A percentile compares a stretch with the other conserved stretches of the same genome.
phyloP scores from a whole-genome alignment of 2,113 vertebrate species.

The Oenanthe oenanthe region DNA sequence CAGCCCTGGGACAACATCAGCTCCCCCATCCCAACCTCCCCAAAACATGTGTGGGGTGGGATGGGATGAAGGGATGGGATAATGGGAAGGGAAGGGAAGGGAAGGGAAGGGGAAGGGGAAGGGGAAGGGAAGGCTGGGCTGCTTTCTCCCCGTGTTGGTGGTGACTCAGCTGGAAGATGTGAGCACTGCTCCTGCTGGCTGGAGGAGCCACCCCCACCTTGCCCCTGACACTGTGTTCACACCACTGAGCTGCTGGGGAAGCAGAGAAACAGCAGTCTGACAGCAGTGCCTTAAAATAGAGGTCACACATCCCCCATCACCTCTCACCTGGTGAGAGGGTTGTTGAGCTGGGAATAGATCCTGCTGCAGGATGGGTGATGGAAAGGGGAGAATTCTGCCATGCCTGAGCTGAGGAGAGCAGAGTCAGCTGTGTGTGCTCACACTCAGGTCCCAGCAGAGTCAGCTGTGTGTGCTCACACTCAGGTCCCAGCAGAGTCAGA shows the following conservation, averaged over 20 bases:
- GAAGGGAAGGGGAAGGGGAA: not conserved
- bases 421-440: not conserved
- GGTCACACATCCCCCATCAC: not conserved
- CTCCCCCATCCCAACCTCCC: not conserved
- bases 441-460: not conserved
- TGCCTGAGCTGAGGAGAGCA: fast-evolving
- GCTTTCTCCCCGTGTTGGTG: fast-evolving
- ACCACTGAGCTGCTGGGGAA: not conserved
- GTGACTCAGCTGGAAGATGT: not conserved
- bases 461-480: not conserved
- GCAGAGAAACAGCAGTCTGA: not conserved
- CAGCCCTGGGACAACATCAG: too few relatives aligned
- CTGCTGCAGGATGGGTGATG: fast-evolving
- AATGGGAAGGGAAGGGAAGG: not conserved
- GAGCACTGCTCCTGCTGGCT: fast-evolving
- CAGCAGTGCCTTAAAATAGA: constrained; percentile 33
- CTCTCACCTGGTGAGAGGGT: not conserved
- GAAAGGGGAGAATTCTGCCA: not conserved
- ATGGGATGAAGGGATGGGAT: not conserved
- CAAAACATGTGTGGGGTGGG: not conserved
- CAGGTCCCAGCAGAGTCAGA: too few relatives aligned
- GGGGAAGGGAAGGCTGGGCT: not conserved
- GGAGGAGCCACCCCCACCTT: not conserved
- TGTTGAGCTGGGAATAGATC: not conserved
- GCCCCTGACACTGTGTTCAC: not conserved